Conservation (phyloP, 2,113 vertebrate genomes). For the Cervus canadensis region DNA sequence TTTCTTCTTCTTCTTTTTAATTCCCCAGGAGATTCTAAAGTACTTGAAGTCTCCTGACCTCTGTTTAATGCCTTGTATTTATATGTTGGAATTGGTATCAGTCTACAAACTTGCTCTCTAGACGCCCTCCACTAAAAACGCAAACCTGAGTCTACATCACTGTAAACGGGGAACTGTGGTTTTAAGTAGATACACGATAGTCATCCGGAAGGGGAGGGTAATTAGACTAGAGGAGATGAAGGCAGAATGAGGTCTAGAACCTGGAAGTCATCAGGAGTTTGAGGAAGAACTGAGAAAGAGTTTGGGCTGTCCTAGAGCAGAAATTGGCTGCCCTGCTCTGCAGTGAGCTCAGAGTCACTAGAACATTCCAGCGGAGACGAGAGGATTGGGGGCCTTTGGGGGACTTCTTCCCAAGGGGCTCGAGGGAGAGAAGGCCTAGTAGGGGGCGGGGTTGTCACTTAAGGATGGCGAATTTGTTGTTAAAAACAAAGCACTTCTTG, state of each 20-base stretch:
- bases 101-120: background rate
- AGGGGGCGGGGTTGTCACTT: accelerated
- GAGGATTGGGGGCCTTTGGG: background rate
- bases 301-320: background rate
- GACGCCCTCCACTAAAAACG: background rate
- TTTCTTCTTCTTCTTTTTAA: background rate
- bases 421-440: background rate
- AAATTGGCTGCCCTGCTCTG: background rate
- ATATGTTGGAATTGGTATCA: background rate
- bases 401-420: background rate
- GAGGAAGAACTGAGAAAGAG: background rate
- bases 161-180: background rate
- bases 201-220: background rate
- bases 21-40: background rate
- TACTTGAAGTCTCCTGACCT: background rate
- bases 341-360: background rate
- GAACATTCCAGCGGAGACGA: background rate
- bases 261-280: background rate
- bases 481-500: background rate
- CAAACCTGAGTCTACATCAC: background rate
- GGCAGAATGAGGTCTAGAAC: background rate
- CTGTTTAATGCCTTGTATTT: background rate
- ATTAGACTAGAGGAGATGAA: background rate
- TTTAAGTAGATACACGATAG: background rate
- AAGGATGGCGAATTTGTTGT: accelerated